These are phyloP conservation scores for Loris lydekkerianus DNA, from an alignment of 2,797 vertebrate genomes.

Conservation along the genomic window DNA sequence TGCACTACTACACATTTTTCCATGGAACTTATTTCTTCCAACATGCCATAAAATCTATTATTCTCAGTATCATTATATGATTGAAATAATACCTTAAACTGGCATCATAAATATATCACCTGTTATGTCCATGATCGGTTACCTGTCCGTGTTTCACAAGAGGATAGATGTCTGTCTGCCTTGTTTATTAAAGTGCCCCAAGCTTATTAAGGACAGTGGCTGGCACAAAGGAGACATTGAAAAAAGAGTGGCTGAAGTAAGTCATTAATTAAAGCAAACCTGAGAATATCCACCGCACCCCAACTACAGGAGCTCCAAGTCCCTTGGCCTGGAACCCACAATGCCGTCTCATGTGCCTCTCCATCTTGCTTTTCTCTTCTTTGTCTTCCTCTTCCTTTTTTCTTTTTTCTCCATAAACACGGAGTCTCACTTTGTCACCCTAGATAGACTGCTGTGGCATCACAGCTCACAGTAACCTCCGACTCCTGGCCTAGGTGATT, in stretches of 20 bases:
- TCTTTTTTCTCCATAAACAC: too few species aligned
- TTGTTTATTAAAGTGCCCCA: slow-evolving; percentile 42
- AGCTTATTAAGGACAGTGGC: not conserved
- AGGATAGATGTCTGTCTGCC: not conserved
- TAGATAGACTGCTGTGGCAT: too few species aligned
- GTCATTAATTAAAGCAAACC: not conserved
- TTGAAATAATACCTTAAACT: not conserved
- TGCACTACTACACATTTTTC: not conserved
- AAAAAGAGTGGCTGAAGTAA: slow-evolving; percentile 24
- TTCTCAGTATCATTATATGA: not conserved
- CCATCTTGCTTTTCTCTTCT: not conserved
- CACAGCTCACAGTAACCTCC: too few species aligned
- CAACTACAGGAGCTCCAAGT: not conserved
- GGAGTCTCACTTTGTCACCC: too few species aligned
- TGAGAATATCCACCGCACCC: not conserved
- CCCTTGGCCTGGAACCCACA: not conserved
- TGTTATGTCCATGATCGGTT: not conserved
- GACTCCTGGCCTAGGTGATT: too few species aligned
- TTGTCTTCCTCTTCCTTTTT: not conserved
- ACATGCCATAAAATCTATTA: not conserved
- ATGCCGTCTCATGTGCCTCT: not conserved
- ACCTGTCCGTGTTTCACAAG: slow-evolving; percentile 36
- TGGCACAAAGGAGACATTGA: not conserved
- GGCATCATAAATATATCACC: not conserved
- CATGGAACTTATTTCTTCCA: not conserved